Evolutionary conservation across 2,888 invertebrate genomes (phyloP), one percentile per base, ranked within the genome.

Genomic region (Augiades crinisus): DNA sequence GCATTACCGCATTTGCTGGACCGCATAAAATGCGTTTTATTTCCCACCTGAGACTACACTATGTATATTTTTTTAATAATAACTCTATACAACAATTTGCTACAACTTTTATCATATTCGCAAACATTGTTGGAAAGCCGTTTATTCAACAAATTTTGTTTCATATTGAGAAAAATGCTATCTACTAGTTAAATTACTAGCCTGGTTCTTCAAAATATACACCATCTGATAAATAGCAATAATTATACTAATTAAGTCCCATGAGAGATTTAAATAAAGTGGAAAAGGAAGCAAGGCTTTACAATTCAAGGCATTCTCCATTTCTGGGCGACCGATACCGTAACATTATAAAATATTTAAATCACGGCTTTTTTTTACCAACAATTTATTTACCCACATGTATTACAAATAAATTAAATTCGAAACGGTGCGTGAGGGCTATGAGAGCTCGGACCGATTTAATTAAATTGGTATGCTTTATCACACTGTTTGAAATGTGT

Each of bases 381-480:
- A 43, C 41, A 50, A 50, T 50, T 50, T 50, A 50, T 37, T 43
- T 36, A 30, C 43, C 19, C 14, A 27, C 43, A 19, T 36, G 14
- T 36, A 50, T 36, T 50, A 34, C 34, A 50, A 43, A 50, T 49
- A 50, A 50, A 50, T 50, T 50, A 43, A 50, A 50, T 50, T 49
- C 34, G 33, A 49, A 49, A 34, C 33, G 41, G 41, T 49, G 49
- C 49, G 49, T 49, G 49, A 49, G 40, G 40, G 34, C 41, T 41
- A 50, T 50, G 43, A 36, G 49, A 41, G 49, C 49, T 14, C 5
- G 27, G 34, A 27, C 17, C 49, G 43, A 19, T 50, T 50, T 50
- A 50, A 50, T 50, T 50, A 50, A 50, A 43, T 50, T 41, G 49
- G 27, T 43, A 43, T 41, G 43, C 41, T 50, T 34, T 50, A 41